These are phyloP conservation scores for Temnothorax longispinosus DNA, from an alignment of 1,140 invertebrate genomes.

Conservation along the genomic window DNA sequence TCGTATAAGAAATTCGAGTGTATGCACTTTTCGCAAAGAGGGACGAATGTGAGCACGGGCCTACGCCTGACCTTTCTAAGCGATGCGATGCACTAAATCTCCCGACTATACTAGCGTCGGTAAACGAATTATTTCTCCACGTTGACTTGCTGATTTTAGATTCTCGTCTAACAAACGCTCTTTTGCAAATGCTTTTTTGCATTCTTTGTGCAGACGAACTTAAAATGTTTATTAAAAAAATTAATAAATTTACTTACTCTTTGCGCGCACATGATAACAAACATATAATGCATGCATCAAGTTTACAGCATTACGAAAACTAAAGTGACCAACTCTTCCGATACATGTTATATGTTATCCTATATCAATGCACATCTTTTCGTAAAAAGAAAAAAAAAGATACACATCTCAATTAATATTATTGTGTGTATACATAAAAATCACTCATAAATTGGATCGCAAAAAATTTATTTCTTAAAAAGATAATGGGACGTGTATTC, in stretches of 20 bases:
- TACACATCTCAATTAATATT: not conserved
- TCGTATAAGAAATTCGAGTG: conserved; percentile 1
- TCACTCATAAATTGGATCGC: not conserved
- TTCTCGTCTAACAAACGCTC: not conserved
- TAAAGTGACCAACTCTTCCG: not conserved
- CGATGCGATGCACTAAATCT: not conserved
- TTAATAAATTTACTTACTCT: not conserved
- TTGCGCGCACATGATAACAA: not conserved
- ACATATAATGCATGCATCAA: too few species aligned
- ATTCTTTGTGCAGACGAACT: not conserved
- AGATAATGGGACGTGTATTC: not conserved
- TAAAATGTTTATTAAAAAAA: not conserved
- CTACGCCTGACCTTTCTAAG: not conserved
- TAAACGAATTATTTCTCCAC: not conserved
- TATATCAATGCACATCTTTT: too few species aligned
- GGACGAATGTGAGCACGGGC: conserved; percentile 5
- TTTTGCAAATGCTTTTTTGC: not conserved
- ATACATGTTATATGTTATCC: too few species aligned
- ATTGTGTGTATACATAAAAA: not conserved
- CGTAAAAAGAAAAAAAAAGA: not conserved
- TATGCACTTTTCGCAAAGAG: not conserved
- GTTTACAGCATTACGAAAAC: not conserved
- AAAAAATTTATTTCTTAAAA: not conserved
- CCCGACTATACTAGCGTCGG: not conserved
- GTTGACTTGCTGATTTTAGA: not conserved